Base-by-base conservation (phyloP, 1,140 invertebrate genomes). In the Drosophila ercepeae region DNA sequence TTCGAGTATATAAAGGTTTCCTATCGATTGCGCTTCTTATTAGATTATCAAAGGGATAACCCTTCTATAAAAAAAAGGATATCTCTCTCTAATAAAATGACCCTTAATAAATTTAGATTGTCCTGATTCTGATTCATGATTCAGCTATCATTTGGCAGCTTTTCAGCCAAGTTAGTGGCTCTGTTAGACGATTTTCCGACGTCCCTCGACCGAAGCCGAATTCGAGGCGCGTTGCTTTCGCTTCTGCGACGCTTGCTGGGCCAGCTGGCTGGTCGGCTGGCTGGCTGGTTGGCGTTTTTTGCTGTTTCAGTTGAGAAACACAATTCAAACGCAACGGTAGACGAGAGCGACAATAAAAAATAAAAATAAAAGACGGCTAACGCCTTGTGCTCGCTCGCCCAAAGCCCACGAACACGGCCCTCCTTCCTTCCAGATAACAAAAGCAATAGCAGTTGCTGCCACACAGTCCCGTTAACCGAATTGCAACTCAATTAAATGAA, bases 321-420 rank as follows among this genome's bases (percentile, higher is more conserved):
- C 63, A 83, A 83, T 73, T 82, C 78, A 59, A 78, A 82, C 69
- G 58, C 44, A 78, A 67, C 78, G 78, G 63, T 59, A 74, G 74
- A 54, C 60, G 46, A 59, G 45, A 48, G n/a, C n/a, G n/a, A n/a
- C n/a, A n/a, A n/a, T n/a, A n/a, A n/a, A n/a, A n/a, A n/a, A n/a
- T n/a, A n/a, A n/a, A n/a, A n/a, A n/a, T n/a, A n/a, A 11, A 19
- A 13, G n/a, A 39, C 36, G 16, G 16, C 39, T 7, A 19, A 39
- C 2, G 36, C 4, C 36, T 39, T 13, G 36, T 16, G 36, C 54
- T 50, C 51, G 23, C 55, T 27, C 16, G 41, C 25, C 45, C 18
- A 4, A 39, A 6, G 18, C 54, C 27, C 25, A 58, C 32, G 34
- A 49, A 23, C 29, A 19, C 19, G 19, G 42, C 29, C 7, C 11